These are phyloP conservation scores for Cataglyphis hispanica DNA, from an alignment of 1,140 invertebrate genomes.

Conservation along the genomic window DNA sequence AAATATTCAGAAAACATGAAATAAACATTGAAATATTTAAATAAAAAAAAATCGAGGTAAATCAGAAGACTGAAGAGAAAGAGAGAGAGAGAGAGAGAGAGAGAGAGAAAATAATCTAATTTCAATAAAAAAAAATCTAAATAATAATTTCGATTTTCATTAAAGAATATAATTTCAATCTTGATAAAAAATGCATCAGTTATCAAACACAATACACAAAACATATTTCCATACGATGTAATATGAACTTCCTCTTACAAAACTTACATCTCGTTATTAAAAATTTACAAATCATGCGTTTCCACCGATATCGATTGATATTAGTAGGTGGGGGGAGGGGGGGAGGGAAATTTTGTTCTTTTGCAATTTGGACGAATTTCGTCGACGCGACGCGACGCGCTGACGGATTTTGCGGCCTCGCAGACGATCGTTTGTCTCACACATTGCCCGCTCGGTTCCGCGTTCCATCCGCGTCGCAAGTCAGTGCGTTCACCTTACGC, in stretches of 20 bases:
- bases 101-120: background rate
- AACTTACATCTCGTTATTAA: background rate
- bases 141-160: background rate
- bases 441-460: constrained; percentile 83
- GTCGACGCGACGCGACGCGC: background rate
- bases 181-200: background rate
- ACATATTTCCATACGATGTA: background rate
- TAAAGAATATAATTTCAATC: background rate
- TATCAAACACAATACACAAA: background rate
- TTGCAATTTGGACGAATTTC: constrained; percentile 47
- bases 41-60: background rate
- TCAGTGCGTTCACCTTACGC: constrained; percentile 85
- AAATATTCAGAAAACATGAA: background rate
- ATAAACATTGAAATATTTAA: background rate
- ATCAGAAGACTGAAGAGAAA: too few relatives aligned
- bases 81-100: background rate
- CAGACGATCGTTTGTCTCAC: constrained; percentile 84
- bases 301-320: background rate
- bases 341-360: constrained; percentile 22
- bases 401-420: constrained; percentile 75
- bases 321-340: background rate
- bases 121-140: background rate
- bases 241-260: background rate
- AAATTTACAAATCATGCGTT: background rate
- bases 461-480: constrained; percentile 84